Percentiles rank a stretch among this genome's conserved stretches.
These are phyloP conservation scores for Ecdyonurus torrentis DNA, from an alignment of 2,888 invertebrate species.

Conservation along the genomic window DNA sequence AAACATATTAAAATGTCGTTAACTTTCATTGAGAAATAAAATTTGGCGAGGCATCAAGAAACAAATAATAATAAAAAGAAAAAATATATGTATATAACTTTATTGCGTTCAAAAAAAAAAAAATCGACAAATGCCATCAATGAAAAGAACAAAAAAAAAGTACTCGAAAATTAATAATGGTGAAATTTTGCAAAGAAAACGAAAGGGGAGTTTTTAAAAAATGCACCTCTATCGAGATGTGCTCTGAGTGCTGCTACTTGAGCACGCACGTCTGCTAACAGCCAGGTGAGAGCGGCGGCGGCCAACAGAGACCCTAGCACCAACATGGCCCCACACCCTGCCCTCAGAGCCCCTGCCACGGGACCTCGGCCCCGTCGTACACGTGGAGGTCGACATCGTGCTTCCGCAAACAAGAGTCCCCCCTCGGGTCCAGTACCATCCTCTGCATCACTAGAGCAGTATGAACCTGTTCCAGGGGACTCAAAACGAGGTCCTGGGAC, in stretches of 20 bases:
- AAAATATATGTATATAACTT: background rate
- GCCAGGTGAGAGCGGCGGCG: conserved; percentile 47
- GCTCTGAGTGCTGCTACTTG: conserved; percentile 44
- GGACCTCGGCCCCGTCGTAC: background rate
- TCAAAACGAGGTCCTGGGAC: conserved; percentile 22
- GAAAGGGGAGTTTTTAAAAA: too few species aligned
- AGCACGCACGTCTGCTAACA: conserved; percentile 47
- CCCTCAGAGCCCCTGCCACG: background rate
- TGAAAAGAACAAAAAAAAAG: too few species aligned
- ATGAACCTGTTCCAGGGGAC: background rate
- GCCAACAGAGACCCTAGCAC: conserved; percentile 44
- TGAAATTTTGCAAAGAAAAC: too few species aligned
- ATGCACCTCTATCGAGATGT: conserved; percentile 46
- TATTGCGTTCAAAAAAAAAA: background rate
- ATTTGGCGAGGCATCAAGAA: background rate
- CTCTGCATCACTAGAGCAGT: background rate
- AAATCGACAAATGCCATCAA: background rate
- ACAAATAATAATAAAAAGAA: background rate
- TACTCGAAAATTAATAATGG: too few species aligned
- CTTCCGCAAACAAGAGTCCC: background rate
- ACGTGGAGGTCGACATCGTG: background rate
- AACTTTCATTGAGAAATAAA: background rate
- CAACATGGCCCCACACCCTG: conserved; percentile 26
- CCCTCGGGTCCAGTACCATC: background rate
- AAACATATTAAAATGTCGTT: background rate